Percentiles rank a stretch among this genome's conserved stretches.
Evolutionary conservation across 2,888 invertebrate genomes (phyloP).

Genomic region (Drosophila pullipes): DNA sequence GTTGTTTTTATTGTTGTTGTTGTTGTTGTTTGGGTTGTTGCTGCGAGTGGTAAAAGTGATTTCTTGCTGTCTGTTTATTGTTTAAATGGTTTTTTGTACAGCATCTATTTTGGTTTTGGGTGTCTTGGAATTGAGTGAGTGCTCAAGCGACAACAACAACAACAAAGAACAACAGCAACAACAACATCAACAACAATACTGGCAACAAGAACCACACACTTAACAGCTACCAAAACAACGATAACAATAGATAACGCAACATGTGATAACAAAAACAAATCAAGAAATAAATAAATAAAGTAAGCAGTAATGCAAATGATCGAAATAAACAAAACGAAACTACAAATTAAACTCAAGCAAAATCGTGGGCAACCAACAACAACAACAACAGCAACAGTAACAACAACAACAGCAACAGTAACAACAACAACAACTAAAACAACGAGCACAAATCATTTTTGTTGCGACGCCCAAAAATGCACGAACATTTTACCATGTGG

Average conservation of each 20-base stretch:
- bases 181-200: constrained; percentile 2
- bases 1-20: neutral
- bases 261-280: constrained; percentile 39
- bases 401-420: constrained; percentile 17
- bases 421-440: constrained; percentile 29
- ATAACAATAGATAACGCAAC: constrained; percentile 17
- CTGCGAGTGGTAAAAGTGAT: constrained; percentile 24
- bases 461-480: constrained; percentile 62
- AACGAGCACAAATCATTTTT: constrained; percentile 19
- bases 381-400: constrained; percentile 22
- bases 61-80: constrained; percentile 40
- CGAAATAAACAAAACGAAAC: neutral
- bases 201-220: neutral
- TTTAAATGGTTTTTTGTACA: constrained; percentile 24
- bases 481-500: constrained; percentile 73
- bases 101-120: constrained; percentile 14
- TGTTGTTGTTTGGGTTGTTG: neutral
- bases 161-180: neutral
- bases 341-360: constrained; percentile 11
- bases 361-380: constrained; percentile 37
- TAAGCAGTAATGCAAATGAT: neutral
- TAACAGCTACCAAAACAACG: constrained; percentile 34
- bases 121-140: constrained; percentile 12
- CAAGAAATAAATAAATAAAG: constrained; percentile 21
- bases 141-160: constrained; percentile 18